Conservation (phyloP, 2,888 invertebrate genomes). For the Achlya flavicornis region DNA sequence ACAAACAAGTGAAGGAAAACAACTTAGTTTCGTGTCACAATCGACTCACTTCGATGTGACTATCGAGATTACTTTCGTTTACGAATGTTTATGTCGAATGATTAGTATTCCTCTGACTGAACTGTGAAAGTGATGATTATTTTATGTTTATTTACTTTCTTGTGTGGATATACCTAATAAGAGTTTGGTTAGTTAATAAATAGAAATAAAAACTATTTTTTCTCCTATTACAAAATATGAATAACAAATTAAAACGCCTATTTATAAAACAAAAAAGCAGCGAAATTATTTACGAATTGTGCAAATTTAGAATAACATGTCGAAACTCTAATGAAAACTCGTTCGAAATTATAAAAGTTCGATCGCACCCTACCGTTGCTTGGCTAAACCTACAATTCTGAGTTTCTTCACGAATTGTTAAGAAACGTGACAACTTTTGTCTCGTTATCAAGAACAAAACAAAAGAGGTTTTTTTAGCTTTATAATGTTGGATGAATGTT, state of each 20-base stretch:
- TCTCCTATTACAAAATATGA: too few species aligned
- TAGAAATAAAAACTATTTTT: too few species aligned
- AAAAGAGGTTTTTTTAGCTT: conserved; percentile 46
- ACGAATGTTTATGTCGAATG: conserved; percentile 24
- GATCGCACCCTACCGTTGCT: too few species aligned
- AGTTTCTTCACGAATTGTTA: not conserved
- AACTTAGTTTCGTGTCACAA: conserved; percentile 67
- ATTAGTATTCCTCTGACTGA: not conserved
- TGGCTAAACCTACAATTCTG: too few species aligned
- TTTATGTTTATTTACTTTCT: not conserved
- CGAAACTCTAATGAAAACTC: not conserved
- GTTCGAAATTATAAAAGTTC: not conserved
- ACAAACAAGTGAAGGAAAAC: conserved; percentile 75
- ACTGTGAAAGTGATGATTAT: not conserved
- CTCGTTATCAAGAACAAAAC: conserved; percentile 29
- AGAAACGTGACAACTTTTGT: conserved; percentile 10
- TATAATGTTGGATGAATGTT: conserved; percentile 59
- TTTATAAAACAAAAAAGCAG: not conserved
- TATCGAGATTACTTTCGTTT: conserved; percentile 51
- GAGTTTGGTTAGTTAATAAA: too few species aligned
- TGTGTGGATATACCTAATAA: not conserved
- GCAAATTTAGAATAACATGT: not conserved
- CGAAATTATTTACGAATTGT: not conserved
- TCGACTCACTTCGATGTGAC: conserved; percentile 39
- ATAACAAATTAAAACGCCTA: not conserved